A percentile compares a stretch with the other conserved stretches of the same genome.
phyloP scores from a whole-genome alignment of 2,888 invertebrate species.

The Cheilosia impressa region DNA sequence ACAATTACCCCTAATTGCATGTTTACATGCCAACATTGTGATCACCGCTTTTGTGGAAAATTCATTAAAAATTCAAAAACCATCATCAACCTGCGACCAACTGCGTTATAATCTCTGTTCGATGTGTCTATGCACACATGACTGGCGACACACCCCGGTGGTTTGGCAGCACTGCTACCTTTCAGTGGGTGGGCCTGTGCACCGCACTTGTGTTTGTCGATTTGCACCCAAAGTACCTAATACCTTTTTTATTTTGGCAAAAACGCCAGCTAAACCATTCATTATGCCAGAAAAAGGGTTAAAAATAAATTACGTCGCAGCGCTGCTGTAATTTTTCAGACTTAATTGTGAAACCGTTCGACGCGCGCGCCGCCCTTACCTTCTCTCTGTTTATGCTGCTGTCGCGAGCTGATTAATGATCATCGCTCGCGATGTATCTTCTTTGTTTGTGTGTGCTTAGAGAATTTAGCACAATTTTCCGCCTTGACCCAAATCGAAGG shows the following conservation, averaged over 20 bases:
- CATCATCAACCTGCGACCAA: slow-evolving; percentile 19
- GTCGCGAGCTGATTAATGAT: slow-evolving; percentile 60
- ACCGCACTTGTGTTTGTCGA: not conserved
- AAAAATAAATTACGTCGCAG: slow-evolving; percentile 62
- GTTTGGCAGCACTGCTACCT: slow-evolving; percentile 58
- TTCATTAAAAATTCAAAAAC: slow-evolving; percentile 20
- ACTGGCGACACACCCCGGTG: slow-evolving; percentile 18
- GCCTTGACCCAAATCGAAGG: slow-evolving; percentile 69
- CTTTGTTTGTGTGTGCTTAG: slow-evolving; percentile 11
- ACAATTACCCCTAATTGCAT: slow-evolving; percentile 66
- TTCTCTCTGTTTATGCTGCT: not conserved
- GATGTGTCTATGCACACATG: slow-evolving; percentile 7
- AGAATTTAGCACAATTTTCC: slow-evolving; percentile 33
- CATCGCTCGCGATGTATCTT: slow-evolving; percentile 42
- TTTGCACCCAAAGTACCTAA: not conserved
- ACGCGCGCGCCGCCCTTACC: not conserved
- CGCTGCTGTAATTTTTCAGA: slow-evolving; percentile 60
- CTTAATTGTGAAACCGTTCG: slow-evolving; percentile 59
- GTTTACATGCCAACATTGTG: slow-evolving; percentile 65
- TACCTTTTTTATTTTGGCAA: not conserved
- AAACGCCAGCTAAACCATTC: slow-evolving; percentile 51
- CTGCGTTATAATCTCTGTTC: slow-evolving; percentile 49
- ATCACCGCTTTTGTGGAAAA: slow-evolving; percentile 20
- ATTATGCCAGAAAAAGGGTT: slow-evolving; percentile 62
- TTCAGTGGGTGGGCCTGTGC: not conserved